These are phyloP conservation scores for Pammene aurita DNA, from an alignment of 2,888 invertebrate genomes.

Conservation along the genomic window DNA sequence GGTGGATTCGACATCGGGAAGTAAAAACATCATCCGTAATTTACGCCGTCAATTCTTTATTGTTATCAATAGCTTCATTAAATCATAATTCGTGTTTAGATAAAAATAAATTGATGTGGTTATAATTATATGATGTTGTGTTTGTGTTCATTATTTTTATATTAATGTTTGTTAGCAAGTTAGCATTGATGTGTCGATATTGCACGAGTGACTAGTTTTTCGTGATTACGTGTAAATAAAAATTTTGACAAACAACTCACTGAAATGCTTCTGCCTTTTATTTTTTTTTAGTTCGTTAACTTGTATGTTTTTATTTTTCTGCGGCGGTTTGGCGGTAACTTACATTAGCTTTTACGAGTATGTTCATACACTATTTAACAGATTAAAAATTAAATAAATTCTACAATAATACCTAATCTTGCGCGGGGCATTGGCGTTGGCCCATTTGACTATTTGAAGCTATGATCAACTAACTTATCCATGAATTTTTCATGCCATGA, in stretches of 20 bases:
- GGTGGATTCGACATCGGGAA: slow-evolving; percentile 51
- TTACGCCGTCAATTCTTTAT: slow-evolving; percentile 29
- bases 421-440: too few relatives aligned
- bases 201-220: neutral
- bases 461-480: too few relatives aligned
- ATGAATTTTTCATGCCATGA: too few relatives aligned
- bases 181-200: slow-evolving; percentile 4
- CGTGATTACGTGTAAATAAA: neutral
- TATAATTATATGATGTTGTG: slow-evolving; percentile 14
- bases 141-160: neutral
- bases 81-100: slow-evolving; percentile 34
- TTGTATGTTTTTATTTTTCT: too few relatives aligned
- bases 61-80: slow-evolving; percentile 32
- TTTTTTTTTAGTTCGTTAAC: too few relatives aligned
- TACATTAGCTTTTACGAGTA: too few relatives aligned
- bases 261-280: neutral
- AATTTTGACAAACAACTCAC: neutral
- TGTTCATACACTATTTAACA: too few relatives aligned
- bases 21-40: slow-evolving; percentile 34
- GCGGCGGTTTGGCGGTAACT: too few relatives aligned
- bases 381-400: too few relatives aligned
- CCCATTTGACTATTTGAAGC: too few relatives aligned
- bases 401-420: too few relatives aligned
- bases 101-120: neutral
- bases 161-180: neutral